Evolutionary conservation across 64 coral and sea anemone genomes (phyloP), one percentile per base, ranked within the genome.

Genomic region (Montipora efflorescens): DNA sequence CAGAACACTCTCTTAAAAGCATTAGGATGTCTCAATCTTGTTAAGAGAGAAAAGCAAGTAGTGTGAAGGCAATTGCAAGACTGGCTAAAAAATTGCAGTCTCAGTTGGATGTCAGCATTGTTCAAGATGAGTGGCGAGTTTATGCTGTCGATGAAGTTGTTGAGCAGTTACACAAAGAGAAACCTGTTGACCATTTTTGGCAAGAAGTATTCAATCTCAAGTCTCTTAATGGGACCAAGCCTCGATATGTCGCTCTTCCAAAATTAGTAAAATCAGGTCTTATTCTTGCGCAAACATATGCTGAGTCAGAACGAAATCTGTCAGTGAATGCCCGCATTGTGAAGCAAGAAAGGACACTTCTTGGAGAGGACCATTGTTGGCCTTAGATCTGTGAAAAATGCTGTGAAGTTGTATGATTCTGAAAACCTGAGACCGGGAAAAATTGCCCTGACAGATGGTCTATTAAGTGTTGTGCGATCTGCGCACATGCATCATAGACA

Each of bases 1-100:
- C 91, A 93, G 81, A 93, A 93, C 87, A 83, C 73, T 61, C 74
- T 93, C 45, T 93, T 93, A 66, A 93, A 94, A 76, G 87, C 92
- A 25, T 87, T 89, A n/a, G 78, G 92, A 80, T 94, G 87, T 76
- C 87, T 95, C 9, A 95, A 95, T 74, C 88, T 72, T 22, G 50
- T 94, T 28, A 94, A 94, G 87, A 94, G 87, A 94, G 55, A 79
- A 77, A 89, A 90, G 67, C 87, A 61, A 67, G 75, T 69, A 18
- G 67, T 69, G 67, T 20, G 2, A 18, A 69, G 67, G 14, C 67
- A 8, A 69, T 20, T 69, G 64, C 93, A 95, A 90, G 66, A 87
- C 92, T 94, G 64, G 62, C 92, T 49, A 74, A 64, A 68, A 94
- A 89, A 74, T 58, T 83, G 57, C 86, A 89, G 92, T 59, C 75